These are phyloP conservation scores for Lepidothrix coronata DNA, from an alignment of 2,113 vertebrate species.

Conservation along the genomic window DNA sequence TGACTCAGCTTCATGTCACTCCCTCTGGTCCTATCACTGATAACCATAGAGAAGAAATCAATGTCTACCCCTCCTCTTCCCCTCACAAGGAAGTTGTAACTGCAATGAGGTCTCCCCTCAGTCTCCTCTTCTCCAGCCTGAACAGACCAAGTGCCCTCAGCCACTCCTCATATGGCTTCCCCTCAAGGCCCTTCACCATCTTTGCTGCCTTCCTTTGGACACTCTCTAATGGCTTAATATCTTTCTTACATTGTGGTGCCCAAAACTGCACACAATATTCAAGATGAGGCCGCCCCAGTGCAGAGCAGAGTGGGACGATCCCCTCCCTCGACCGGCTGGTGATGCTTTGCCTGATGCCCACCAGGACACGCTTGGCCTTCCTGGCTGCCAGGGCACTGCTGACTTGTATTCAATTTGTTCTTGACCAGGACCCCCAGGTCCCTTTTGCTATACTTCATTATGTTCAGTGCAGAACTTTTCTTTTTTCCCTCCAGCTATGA, in stretches of 20 bases:
- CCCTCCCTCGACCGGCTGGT: fast-evolving
- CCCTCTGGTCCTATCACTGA: neutral
- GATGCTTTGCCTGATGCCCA: no score
- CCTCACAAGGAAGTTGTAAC: neutral
- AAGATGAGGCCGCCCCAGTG: fast-evolving
- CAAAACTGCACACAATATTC: neutral
- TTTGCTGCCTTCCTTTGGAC: neutral
- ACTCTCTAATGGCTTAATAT: neutral
- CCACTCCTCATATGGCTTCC: neutral
- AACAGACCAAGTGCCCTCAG: neutral
- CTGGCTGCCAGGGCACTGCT: neutral
- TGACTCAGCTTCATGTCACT: neutral
- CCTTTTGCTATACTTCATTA: neutral
- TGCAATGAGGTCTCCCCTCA: neutral
- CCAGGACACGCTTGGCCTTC: fast-evolving
- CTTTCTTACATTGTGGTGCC: neutral
- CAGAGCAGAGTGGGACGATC: neutral
- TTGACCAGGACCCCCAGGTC: neutral
- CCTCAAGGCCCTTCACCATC: neutral
- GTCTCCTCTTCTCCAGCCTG: neutral
- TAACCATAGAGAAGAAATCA: neutral
- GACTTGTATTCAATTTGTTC: neutral
- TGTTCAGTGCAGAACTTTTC: neutral
- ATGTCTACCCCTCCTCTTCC: neutral
- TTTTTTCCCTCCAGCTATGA: neutral